A percentile compares a stretch with the other conserved stretches of the same genome.
These are phyloP conservation scores for Podarcis siculus DNA, from an alignment of 2,797 vertebrate genomes.

Conservation along the genomic window DNA sequence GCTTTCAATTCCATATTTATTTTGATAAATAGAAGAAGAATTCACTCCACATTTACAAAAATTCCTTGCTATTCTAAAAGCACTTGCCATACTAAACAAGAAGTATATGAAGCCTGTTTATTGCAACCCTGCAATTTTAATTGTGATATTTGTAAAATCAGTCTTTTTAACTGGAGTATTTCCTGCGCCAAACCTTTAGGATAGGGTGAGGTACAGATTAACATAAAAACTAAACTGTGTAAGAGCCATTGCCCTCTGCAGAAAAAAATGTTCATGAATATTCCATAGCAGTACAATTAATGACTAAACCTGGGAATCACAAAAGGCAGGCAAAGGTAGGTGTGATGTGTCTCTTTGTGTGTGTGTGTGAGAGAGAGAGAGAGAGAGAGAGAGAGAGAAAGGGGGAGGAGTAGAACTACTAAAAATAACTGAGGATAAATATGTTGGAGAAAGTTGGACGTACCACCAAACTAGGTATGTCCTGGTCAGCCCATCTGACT, in stretches of 20 bases:
- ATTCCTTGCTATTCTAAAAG: background rate
- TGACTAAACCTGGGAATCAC: too few relatives aligned
- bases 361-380: too few relatives aligned
- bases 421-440: background rate
- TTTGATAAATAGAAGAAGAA: slow-evolving; percentile 35
- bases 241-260: background rate
- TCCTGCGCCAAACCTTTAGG: background rate
- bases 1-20: slow-evolving; percentile 19
- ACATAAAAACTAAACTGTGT: background rate
- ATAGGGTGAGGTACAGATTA: background rate
- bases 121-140: background rate
- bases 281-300: background rate
- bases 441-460: background rate
- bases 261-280: background rate
- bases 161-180: background rate
- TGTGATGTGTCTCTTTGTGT: too few relatives aligned
- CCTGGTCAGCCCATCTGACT: too few relatives aligned
- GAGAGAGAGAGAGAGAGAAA: background rate
- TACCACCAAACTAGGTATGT: background rate
- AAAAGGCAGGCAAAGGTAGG: background rate
- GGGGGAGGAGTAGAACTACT: background rate
- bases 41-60: slow-evolving; percentile 15
- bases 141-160: background rate
- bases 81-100: background rate
- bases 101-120: background rate